phyloP scores from a whole-genome alignment of 2,113 vertebrate species.

The Bufo gargarizans region DNA sequence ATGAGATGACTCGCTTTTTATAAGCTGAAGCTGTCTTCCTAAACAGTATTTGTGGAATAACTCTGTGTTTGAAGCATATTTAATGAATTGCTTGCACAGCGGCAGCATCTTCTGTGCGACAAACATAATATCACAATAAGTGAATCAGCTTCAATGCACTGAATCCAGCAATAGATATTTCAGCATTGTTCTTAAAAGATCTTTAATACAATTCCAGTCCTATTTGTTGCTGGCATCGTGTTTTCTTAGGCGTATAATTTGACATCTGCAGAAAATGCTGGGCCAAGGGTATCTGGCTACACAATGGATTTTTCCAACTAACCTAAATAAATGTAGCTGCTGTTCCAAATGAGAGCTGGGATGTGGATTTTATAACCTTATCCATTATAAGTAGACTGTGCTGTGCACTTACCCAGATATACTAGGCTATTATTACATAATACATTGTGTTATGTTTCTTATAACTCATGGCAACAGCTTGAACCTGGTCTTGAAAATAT shows the following conservation, averaged over 20 bases:
- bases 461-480: constrained; percentile 12
- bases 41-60: not conserved
- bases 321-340: constrained; percentile 26
- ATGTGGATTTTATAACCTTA: constrained; percentile 27
- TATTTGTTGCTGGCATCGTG: constrained; percentile 33
- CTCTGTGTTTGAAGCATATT: not conserved
- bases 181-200: not conserved
- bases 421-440: constrained; percentile 38
- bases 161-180: not conserved
- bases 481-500: constrained; percentile 33
- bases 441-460: constrained; percentile 31
- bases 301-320: constrained; percentile 5
- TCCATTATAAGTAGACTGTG: constrained; percentile 11
- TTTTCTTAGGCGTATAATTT: constrained; percentile 24
- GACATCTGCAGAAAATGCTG: constrained; percentile 9
- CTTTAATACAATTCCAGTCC: not conserved
- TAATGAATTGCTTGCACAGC: not conserved
- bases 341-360: constrained; percentile 10
- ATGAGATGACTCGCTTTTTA: not conserved
- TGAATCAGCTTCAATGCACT: not conserved
- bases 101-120: not conserved
- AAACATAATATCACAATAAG: not conserved
- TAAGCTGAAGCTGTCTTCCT: not conserved
- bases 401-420: constrained; percentile 14
- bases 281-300: constrained; percentile 23